phyloP scores from a whole-genome alignment of 1,140 invertebrate species.

The Listronotus oregonensis region DNA sequence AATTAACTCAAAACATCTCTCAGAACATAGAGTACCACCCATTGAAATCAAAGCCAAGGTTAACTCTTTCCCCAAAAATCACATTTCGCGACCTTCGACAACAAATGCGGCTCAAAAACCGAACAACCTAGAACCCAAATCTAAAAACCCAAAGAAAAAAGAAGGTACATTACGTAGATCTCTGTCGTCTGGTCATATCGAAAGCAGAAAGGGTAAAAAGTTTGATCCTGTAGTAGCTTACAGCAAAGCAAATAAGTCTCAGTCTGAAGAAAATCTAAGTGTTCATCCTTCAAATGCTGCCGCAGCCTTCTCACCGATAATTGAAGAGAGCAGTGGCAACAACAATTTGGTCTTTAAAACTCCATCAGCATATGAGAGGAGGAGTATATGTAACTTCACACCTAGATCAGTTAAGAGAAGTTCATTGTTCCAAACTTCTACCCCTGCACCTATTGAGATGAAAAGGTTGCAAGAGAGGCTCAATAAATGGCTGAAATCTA shows the following conservation, averaged over 20 bases:
- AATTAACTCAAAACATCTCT: background rate
- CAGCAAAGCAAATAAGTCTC: slow-evolving; percentile 6
- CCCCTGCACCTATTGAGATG: slow-evolving; percentile 23
- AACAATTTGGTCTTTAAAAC: slow-evolving; percentile 34
- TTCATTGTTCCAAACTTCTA: slow-evolving; percentile 21
- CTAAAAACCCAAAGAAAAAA: slow-evolving; percentile 4
- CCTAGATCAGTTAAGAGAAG: slow-evolving; percentile 14
- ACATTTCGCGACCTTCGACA: background rate
- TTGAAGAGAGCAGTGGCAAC: slow-evolving; percentile 10
- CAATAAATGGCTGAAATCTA: slow-evolving; percentile 59
- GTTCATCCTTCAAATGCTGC: slow-evolving; percentile 1
- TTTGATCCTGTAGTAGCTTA: background rate
- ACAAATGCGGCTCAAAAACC: too few relatives aligned
- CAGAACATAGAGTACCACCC: slow-evolving; percentile 4
- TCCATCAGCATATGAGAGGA: slow-evolving; percentile 31
- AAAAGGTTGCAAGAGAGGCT: slow-evolving; percentile 56
- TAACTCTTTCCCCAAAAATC: slow-evolving; percentile 1
- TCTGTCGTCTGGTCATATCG: slow-evolving; percentile 1
- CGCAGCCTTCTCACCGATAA: slow-evolving; percentile 18
- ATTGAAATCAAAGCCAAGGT: slow-evolving; percentile 3
- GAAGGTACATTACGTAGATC: slow-evolving; percentile 9
- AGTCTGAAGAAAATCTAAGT: slow-evolving; percentile 17
- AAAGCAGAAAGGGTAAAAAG: background rate
- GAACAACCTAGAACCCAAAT: background rate
- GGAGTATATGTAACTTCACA: slow-evolving; percentile 24